These are phyloP conservation scores for Chionoecetes opilio DNA, from an alignment of 1,140 invertebrate species.

Conservation along the genomic window DNA sequence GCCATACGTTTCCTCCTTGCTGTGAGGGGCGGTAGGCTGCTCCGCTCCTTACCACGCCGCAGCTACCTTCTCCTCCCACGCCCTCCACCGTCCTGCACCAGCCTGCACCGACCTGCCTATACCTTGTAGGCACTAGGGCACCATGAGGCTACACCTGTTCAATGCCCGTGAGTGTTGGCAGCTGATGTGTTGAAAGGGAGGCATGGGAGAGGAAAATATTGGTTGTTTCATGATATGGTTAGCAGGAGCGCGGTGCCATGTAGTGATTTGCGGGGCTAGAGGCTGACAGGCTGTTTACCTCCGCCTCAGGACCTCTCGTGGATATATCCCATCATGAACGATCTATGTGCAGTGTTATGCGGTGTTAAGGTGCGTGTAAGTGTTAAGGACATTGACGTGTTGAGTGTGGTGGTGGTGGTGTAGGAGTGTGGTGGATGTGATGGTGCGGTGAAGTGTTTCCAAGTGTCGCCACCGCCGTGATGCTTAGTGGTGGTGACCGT, in stretches of 20 bases:
- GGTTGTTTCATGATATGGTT: background rate
- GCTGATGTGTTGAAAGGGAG: background rate
- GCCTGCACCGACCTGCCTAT: background rate
- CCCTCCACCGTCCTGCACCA: background rate
- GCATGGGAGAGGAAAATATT: background rate
- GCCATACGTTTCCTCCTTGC: conserved; percentile 1
- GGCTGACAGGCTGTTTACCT: no score
- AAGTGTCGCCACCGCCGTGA: conserved; percentile 12
- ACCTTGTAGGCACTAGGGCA: background rate
- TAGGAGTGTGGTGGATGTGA: background rate
- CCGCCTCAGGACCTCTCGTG: background rate
- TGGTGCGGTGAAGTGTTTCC: background rate
- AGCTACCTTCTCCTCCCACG: background rate
- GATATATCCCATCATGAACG: background rate
- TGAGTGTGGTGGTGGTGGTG: background rate
- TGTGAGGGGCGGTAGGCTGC: background rate
- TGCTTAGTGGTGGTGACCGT: background rate
- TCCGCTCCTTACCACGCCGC: background rate
- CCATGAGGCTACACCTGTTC: conserved; percentile 25
- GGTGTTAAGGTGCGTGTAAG: background rate
- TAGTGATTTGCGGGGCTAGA: background rate
- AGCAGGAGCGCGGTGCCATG: background rate
- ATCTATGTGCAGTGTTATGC: background rate
- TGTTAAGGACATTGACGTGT: background rate
- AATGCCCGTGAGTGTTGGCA: background rate